Evolutionary conservation across 2,797 vertebrate genomes (phyloP).

Genomic region (Masticophis lateralis): DNA sequence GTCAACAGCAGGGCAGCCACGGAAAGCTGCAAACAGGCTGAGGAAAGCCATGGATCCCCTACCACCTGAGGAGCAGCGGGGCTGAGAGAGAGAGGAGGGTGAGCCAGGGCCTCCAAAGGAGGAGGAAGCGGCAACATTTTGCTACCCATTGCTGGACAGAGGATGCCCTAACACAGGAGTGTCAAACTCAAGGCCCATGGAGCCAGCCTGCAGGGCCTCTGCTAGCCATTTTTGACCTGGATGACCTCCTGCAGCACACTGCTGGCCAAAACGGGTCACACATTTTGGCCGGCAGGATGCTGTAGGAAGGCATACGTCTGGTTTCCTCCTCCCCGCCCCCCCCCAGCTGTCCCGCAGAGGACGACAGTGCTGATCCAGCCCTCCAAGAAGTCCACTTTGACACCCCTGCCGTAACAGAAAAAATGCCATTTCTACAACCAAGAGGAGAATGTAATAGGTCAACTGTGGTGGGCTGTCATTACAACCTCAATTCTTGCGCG

Average conservation of each 20-base stretch:
- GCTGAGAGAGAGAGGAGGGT: neutral
- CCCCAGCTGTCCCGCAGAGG: too few relatives aligned
- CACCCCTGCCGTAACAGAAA: neutral
- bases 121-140: neutral
- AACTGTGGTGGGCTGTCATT: neutral
- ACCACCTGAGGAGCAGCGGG: neutral
- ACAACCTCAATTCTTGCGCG: neutral
- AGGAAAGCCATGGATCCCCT: neutral
- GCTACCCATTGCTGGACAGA: neutral
- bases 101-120: neutral
- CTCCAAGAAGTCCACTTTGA: too few relatives aligned
- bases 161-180: neutral
- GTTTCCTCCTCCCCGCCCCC: too few relatives aligned
- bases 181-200: too few relatives aligned
- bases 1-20: neutral
- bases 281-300: too few relatives aligned
- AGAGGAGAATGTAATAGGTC: neutral
- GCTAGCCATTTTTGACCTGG: too few relatives aligned
- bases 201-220: too few relatives aligned
- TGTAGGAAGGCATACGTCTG: too few relatives aligned
- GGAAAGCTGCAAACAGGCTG: neutral
- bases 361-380: too few relatives aligned
- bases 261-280: too few relatives aligned
- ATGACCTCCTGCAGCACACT: too few relatives aligned
- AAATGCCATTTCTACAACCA: neutral